Conservation (phyloP, 2,113 vertebrate genomes). For the Leptocoma aspasia region DNA sequence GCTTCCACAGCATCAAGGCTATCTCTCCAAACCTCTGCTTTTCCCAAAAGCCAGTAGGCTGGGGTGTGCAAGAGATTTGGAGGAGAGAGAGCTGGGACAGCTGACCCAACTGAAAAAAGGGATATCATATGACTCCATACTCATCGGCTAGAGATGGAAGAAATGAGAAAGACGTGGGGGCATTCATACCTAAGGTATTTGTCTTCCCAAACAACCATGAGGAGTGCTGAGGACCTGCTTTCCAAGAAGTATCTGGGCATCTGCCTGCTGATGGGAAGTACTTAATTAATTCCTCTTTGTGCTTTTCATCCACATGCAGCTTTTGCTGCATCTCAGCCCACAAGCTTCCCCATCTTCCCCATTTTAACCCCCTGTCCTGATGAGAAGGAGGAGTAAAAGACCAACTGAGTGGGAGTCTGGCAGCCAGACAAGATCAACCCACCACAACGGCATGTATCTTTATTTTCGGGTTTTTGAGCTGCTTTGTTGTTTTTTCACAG, state of each 20-base stretch:
- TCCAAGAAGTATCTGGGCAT: neutral
- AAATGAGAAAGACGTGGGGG: accelerated
- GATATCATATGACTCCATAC: neutral
- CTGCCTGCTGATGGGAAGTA: neutral
- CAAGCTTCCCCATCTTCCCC: neutral
- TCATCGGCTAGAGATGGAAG: neutral
- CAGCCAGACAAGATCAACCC: neutral
- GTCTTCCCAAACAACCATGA: neutral
- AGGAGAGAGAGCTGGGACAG: neutral
- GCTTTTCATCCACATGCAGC: neutral
- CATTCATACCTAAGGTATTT: neutral
- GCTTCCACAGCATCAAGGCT: neutral
- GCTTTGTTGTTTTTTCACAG: neutral
- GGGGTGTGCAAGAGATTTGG: neutral
- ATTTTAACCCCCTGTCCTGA: neutral
- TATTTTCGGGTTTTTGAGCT: neutral
- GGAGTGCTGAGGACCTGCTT: neutral
- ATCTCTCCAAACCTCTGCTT: neutral
- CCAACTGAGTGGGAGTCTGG: neutral
- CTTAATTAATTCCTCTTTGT: neutral
- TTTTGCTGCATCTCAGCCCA: neutral
- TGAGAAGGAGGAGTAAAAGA: neutral
- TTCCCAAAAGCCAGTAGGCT: neutral
- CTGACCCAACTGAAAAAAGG: neutral
- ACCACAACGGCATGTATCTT: neutral